Evolutionary conservation across 1,140 invertebrate genomes (phyloP).

Genomic region (Ceratoteleas bidentatus): DNA sequence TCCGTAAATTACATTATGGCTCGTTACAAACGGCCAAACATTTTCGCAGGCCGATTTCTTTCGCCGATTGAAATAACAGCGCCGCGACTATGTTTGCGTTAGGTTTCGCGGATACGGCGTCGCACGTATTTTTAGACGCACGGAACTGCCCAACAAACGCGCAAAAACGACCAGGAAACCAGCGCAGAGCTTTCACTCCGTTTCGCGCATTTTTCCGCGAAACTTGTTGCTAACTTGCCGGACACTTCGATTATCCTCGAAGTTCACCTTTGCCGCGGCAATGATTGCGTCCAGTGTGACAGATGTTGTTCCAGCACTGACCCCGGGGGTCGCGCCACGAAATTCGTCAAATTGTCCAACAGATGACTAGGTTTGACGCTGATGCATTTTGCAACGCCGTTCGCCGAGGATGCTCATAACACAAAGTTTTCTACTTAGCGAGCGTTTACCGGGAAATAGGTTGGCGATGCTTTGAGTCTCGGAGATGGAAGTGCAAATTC

Average conservation of each 20-base stretch:
- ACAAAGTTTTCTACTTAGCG: too few relatives aligned
- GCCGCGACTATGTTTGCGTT: constrained; percentile 66
- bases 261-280: constrained; percentile 23
- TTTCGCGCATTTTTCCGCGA: constrained; percentile 19
- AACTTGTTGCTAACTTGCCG: constrained; percentile 25
- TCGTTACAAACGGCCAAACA: constrained; percentile 68
- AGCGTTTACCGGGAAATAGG: too few relatives aligned
- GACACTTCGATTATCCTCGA: constrained; percentile 43
- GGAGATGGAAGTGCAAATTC: too few relatives aligned
- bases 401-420: too few relatives aligned
- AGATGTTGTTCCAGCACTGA: constrained; percentile 39
- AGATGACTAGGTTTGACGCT: constrained; percentile 14
- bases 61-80: constrained; percentile 72
- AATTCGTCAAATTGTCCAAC: constrained; percentile 55
- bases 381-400: constrained; percentile 4
- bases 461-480: too few relatives aligned
- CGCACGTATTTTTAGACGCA: constrained; percentile 66
- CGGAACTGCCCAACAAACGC: constrained; percentile 17
- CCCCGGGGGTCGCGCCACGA: constrained; percentile 39
- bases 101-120: constrained; percentile 65
- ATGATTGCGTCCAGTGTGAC: constrained; percentile 46
- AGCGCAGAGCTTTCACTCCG: constrained; percentile 20
- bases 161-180: constrained; percentile 12
- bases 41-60: constrained; percentile 71
- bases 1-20: constrained; percentile 61